Evolutionary conservation across 2,113 vertebrate species (phyloP), one percentile per base, ranked within the genome.

Genomic region (Chloropsis cyanopogon): DNA sequence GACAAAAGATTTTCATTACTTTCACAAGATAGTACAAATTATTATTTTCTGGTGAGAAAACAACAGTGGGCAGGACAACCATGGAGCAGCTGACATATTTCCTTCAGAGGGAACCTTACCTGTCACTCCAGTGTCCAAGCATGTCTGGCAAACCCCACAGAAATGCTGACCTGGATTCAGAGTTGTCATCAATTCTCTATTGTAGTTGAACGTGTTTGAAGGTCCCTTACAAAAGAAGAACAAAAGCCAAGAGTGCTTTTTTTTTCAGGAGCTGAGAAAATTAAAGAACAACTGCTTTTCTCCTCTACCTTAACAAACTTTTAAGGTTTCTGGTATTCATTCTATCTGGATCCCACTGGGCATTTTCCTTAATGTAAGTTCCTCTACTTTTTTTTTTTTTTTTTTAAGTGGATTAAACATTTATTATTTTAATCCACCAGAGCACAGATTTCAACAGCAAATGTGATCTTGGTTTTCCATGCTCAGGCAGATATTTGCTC

Each of bases 401-500:
- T n/a, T n/a, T 16, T 42, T 4, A 17, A 41, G 10, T 49, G 21
- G 24, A 54, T 88, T 82, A 91, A 91, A 90, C 18, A 75, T 59
- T 92, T 93, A 72, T 84, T 10, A 47, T 83, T 90, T 71, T 91
- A 83, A 88, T 59, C 64, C 75, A 83, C 39, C 46, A 31, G 26
- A 81, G n/a, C 49, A 82, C 25, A 80, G 25, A 92, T 95, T 93
- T 93, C 75, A 95, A 92, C 78, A 60, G 53, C 61, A 95, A 85
- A 92, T 26, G 7, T 41, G 54, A 86, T 93, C 79, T 86, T 83
- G 66, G 35, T 90, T 88, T 73, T 87, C 75, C 28, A 19, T 18
- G 9, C 66, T 91, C n/a, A 35, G 39, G 52, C 53, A 94, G 77
- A 42, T 89, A 78, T 76, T 86, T 88, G 46, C 57, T 96, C 60